phyloP scores from a whole-genome alignment of 2,888 invertebrate species.

The Colletes collaris region DNA sequence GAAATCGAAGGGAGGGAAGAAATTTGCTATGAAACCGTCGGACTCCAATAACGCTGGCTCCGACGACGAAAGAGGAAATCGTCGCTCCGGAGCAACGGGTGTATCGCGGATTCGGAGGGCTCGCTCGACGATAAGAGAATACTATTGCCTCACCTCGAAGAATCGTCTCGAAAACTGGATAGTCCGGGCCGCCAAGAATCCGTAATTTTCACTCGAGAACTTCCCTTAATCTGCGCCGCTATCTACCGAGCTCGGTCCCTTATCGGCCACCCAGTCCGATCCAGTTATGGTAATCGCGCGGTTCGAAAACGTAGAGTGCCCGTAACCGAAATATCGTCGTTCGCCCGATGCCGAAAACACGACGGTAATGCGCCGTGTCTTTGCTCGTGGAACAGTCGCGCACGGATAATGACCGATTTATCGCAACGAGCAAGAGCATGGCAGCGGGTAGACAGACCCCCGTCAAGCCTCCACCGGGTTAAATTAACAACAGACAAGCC shows the following conservation, averaged over 20 bases:
- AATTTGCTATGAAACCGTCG: neutral
- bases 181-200: slow-evolving; percentile 29
- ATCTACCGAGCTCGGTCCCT: slow-evolving; percentile 37
- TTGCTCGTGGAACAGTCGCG: slow-evolving; percentile 44
- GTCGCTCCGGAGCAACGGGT: no score
- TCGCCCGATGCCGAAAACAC: neutral
- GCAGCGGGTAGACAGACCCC: slow-evolving; percentile 79
- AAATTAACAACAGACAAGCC: slow-evolving; percentile 82
- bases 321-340: slow-evolving; percentile 22
- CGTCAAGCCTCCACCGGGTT: slow-evolving; percentile 78
- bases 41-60: no score
- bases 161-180: slow-evolving; percentile 28
- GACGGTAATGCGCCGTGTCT: neutral
- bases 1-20: neutral
- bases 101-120: no score
- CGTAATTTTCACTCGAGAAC: slow-evolving; percentile 54
- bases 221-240: slow-evolving; percentile 45
- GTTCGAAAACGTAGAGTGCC: slow-evolving; percentile 13
- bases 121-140: neutral
- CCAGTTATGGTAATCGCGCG: slow-evolving; percentile 49
- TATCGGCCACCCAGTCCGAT: slow-evolving; percentile 45
- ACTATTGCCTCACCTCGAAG: slow-evolving; percentile 12
- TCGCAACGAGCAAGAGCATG: slow-evolving; percentile 77
- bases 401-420: slow-evolving; percentile 78
- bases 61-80: neutral